A percentile compares a stretch with the other conserved stretches of the same genome.
phyloP scores from a whole-genome alignment of 2,797 vertebrate species.

The Gadopsis marmoratus region DNA sequence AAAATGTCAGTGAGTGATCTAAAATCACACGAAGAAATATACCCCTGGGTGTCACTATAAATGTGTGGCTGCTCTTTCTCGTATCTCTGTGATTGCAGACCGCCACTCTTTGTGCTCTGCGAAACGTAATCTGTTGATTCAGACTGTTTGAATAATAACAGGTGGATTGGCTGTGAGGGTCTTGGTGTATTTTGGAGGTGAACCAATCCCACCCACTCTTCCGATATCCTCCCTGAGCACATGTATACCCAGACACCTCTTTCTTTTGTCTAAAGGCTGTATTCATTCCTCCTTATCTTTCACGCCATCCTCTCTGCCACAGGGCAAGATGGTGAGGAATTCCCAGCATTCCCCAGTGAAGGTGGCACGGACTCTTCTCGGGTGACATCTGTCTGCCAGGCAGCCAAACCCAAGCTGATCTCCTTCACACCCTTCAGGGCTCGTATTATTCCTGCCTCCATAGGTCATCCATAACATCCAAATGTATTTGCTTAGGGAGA shows the following conservation, averaged over 20 bases:
- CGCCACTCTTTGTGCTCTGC: slow-evolving; percentile 55
- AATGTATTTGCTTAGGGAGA: slow-evolving; percentile 80
- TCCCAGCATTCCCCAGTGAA: slow-evolving; percentile 66
- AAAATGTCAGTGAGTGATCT: slow-evolving; percentile 60
- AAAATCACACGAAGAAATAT: slow-evolving; percentile 45
- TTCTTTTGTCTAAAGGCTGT: slow-evolving; percentile 45
- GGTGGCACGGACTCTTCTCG: slow-evolving; percentile 55
- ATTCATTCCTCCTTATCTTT: slow-evolving; percentile 63
- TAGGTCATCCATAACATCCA: slow-evolving; percentile 79
- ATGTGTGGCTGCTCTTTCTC: slow-evolving; percentile 56
- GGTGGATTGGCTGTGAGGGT: slow-evolving; percentile 72
- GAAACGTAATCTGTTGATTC: slow-evolving; percentile 74
- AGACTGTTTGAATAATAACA: slow-evolving; percentile 74
- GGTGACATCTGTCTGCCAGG: slow-evolving; percentile 61
- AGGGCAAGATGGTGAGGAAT: slow-evolving; percentile 53
- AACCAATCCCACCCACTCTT: slow-evolving; percentile 72
- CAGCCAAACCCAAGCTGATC: slow-evolving; percentile 43
- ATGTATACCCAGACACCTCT: slow-evolving; percentile 30
- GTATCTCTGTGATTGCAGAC: slow-evolving; percentile 73
- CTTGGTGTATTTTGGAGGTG: slow-evolving; percentile 66
- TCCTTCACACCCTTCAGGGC: slow-evolving; percentile 68
- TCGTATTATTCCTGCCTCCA: slow-evolving; percentile 66
- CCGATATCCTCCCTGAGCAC: slow-evolving; percentile 45
- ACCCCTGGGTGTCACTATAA: slow-evolving; percentile 68
- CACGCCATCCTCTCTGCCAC: slow-evolving; percentile 53